A percentile compares a stretch with the other conserved stretches of the same genome.
Conservation (phyloP, 2,113 vertebrate genomes). For the Myrmecobius fasciatus region DNA sequence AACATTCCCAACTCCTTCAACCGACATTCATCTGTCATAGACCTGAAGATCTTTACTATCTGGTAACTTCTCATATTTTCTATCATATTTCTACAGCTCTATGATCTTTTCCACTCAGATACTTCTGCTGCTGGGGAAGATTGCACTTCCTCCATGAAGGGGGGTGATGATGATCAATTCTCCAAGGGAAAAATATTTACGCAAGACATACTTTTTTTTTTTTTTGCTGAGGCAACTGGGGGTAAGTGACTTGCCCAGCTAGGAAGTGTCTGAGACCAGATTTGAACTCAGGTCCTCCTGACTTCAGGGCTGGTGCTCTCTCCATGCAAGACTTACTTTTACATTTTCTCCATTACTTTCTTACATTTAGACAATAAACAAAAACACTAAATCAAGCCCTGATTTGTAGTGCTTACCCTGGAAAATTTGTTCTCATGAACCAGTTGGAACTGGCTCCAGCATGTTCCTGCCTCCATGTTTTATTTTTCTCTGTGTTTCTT, state of each 20-base stretch:
- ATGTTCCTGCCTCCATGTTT: neutral
- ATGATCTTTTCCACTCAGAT: neutral
- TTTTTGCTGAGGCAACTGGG: no score
- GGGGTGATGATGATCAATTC: neutral
- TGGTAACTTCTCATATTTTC: neutral
- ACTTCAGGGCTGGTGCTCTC: no score
- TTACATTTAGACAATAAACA: neutral
- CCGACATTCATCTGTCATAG: neutral
- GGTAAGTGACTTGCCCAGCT: no score
- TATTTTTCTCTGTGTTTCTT: neutral
- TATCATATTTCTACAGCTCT: neutral
- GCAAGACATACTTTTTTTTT: no score
- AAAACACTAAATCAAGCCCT: neutral
- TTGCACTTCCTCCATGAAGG: neutral
- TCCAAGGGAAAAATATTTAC: neutral
- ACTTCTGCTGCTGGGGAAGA: neutral
- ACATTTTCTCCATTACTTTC: neutral
- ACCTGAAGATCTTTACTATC: neutral
- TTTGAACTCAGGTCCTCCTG: no score
- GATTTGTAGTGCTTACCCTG: neutral
- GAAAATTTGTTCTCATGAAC: neutral
- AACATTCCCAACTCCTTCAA: neutral
- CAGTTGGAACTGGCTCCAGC: neutral
- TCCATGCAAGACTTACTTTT: no score
- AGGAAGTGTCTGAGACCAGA: no score